phyloP scores from a whole-genome alignment of 92 coral and sea anemone genomes.

The Porites cylindrica region DNA sequence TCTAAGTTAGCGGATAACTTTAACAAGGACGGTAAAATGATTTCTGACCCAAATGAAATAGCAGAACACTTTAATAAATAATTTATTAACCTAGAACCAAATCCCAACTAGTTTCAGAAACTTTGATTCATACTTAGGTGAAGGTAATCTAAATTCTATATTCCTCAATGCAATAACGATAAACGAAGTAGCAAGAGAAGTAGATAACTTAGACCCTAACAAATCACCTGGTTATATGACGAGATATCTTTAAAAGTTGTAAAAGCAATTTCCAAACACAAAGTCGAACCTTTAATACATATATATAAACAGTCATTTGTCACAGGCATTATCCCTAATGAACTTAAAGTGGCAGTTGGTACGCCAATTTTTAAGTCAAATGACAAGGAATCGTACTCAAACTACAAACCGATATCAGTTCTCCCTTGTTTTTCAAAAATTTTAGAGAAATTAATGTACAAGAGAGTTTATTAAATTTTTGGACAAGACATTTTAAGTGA shows the following conservation, averaged over 20 bases:
- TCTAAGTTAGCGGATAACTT: too few species aligned
- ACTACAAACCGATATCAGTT: slow-evolving; percentile 41
- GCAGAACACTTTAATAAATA: background rate
- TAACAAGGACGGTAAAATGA: too few species aligned
- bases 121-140: slow-evolving; percentile 23
- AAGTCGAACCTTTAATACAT: slow-evolving; percentile 2
- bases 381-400: slow-evolving; percentile 31
- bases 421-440: slow-evolving; percentile 50
- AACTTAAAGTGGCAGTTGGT: slow-evolving; percentile 43
- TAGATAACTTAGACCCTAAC: slow-evolving; percentile 13
- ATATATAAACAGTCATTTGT: slow-evolving; percentile 41
- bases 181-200: slow-evolving; percentile 32
- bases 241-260: background rate
- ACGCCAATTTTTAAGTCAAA: slow-evolving; percentile 51
- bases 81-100: slow-evolving; percentile 36
- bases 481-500: slow-evolving; percentile 25
- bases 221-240: slow-evolving; percentile 32
- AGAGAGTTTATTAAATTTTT: background rate
- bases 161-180: slow-evolving; percentile 32
- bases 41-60: background rate
- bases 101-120: background rate
- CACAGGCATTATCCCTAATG: slow-evolving; percentile 54
- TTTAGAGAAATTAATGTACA: slow-evolving; percentile 40
- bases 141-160: slow-evolving; percentile 8
- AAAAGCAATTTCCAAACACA: slow-evolving; percentile 7